Evolutionary conservation across 2,888 invertebrate genomes (phyloP).

Genomic region (Bibio marci): DNA sequence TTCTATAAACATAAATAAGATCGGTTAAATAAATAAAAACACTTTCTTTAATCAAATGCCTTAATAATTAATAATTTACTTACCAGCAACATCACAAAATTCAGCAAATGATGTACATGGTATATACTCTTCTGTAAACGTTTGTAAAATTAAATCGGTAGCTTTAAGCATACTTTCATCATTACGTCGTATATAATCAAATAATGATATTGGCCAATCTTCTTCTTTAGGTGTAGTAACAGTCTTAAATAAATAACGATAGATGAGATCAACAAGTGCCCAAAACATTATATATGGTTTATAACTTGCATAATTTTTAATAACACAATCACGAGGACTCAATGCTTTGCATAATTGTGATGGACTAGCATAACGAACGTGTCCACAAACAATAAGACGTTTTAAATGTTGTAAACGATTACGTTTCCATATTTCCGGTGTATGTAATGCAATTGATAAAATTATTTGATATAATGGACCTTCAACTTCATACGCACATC

Average conservation of each 20-base stretch:
- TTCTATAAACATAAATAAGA: conserved; percentile 18
- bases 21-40: neutral
- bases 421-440: conserved; percentile 60
- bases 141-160: conserved; percentile 63
- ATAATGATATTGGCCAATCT: conserved; percentile 78
- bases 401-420: conserved; percentile 53
- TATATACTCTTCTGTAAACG: conserved; percentile 75
- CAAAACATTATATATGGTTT: conserved; percentile 75
- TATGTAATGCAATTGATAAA: conserved; percentile 61
- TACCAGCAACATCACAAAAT: conserved; percentile 81
- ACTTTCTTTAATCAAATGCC: neutral
- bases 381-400: conserved; percentile 42
- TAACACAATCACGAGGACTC: conserved; percentile 32
- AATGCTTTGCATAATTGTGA: conserved; percentile 29
- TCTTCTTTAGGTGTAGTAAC: conserved; percentile 56
- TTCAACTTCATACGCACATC: conserved; percentile 77
- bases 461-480: conserved; percentile 80
- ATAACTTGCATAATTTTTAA: conserved; percentile 53
- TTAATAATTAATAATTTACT: no score
- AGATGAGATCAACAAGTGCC: conserved; percentile 70
- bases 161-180: conserved; percentile 81
- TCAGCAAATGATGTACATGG: conserved; percentile 82
- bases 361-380: conserved; percentile 56
- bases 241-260: conserved; percentile 74
- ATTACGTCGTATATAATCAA: conserved; percentile 86